Percentiles rank a stretch among this genome's conserved stretches.
Evolutionary conservation across 2,113 vertebrate species (phyloP).

Genomic region (Bubalus kerabau): DNA sequence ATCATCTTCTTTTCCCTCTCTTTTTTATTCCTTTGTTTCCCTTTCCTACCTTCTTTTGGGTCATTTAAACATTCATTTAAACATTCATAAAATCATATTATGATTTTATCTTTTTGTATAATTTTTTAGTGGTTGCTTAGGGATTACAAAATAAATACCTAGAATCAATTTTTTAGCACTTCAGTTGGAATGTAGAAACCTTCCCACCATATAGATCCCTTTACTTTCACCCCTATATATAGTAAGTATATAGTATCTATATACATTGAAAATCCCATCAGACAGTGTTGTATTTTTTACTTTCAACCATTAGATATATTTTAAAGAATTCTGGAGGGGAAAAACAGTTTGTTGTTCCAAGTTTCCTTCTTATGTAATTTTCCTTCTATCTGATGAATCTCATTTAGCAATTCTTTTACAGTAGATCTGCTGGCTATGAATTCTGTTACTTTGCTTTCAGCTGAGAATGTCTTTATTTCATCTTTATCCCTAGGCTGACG

Average conservation of each 20-base stretch:
- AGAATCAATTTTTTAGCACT: not conserved
- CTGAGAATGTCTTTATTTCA: not conserved
- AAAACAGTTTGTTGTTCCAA: not conserved
- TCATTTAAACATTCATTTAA: not conserved
- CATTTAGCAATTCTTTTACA: not conserved
- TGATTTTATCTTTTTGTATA: conserved; percentile 2
- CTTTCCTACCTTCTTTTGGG: not conserved
- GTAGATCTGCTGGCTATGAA: not conserved
- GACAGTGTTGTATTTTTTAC: not conserved
- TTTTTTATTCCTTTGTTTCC: not conserved
- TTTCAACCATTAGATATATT: not conserved
- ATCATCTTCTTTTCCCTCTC: not conserved
- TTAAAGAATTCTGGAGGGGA: not conserved
- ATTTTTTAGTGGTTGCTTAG: not conserved
- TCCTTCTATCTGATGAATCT: not conserved
- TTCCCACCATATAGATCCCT: not conserved
- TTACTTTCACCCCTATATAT: not conserved
- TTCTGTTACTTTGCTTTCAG: not conserved
- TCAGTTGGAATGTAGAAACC: not conserved
- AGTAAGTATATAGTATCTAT: not conserved
- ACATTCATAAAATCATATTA: not conserved
- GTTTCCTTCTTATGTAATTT: not conserved
- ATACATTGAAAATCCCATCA: not conserved
- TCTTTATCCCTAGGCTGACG: not conserved
- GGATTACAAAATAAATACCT: not conserved